Evolutionary conservation across 2,888 invertebrate species (phyloP), one percentile per base, ranked within the genome.

Genomic region (Bembecia ichneumoniformis): DNA sequence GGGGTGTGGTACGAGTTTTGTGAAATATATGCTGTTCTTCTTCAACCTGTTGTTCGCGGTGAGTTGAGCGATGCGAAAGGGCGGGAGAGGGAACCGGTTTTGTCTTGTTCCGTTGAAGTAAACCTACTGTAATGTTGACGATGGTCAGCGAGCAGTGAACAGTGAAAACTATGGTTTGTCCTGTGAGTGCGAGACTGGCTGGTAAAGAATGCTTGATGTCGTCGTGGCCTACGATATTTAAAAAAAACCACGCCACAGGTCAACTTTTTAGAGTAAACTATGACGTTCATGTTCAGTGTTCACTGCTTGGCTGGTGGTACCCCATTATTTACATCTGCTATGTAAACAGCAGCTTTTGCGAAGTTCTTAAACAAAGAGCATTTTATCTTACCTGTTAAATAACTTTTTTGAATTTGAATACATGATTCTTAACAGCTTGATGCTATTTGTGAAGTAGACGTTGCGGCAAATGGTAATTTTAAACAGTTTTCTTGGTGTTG

Each of bases 21-120:
- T 93, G 75, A 95, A 95, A 88, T 94, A 94, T 81, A 89, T 94
- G 65, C 90, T 95, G 66, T 95, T 94, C 77, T 88, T 93, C 79
- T 93, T 94, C 87, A 94, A 94, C 75, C 82, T 93, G 62, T 63
- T 93, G 54, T 93, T 93, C 68, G 92, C 92, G 89, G 94, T 94
- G 82, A 93, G 93, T 93, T 71, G 58, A 58, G 61, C 51, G 46
- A 61, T 69, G 75, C 71, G 72, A 71, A 71, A 67, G 68, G 67
- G 68, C 43, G 45, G 28, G 62, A 82, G 55, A 47, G 47, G 55
- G 62, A 82, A 84, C 83, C 83, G 83, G 84, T 84, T 81, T 73
- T 51, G 62, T 71, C 65, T 66, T 68, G 71, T 74, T 74, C 70
- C 70, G 73, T 72, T 74, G 68, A 28, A 28, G 28, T 28, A 28